Conservation (phyloP, 1,140 invertebrate genomes). For the Heliconius himera region DNA sequence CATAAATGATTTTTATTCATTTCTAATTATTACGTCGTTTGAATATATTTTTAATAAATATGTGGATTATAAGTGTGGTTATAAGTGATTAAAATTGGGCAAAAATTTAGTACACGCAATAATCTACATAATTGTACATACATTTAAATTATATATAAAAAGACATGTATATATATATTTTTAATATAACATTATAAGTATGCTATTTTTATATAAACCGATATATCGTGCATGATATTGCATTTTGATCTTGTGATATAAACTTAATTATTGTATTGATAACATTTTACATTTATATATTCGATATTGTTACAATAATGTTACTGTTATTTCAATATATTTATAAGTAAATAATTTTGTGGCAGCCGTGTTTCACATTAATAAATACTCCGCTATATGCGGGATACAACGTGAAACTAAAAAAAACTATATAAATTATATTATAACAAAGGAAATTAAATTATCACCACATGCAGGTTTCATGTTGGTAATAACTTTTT, state of each 20-base stretch:
- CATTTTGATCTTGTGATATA: slow-evolving; percentile 11
- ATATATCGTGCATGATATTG: neutral
- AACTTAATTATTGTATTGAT: neutral
- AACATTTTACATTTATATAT: neutral
- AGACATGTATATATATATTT: neutral
- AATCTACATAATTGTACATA: neutral
- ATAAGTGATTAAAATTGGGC: too few species aligned
- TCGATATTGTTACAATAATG: neutral
- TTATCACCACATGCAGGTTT: neutral
- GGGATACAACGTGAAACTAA: neutral
- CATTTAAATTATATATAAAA: neutral
- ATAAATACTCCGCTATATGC: neutral
- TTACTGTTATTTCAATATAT: neutral
- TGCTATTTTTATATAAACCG: neutral
- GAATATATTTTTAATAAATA: too few species aligned
- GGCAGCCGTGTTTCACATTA: neutral
- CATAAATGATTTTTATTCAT: too few species aligned
- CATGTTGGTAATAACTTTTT: neutral
- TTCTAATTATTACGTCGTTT: too few species aligned
- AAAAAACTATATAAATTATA: neutral
- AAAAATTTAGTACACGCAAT: too few species aligned
- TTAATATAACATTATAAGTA: slow-evolving; percentile 4
- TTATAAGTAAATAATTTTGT: too few species aligned
- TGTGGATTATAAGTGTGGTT: too few species aligned
- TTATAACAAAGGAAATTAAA: neutral